phyloP scores from a whole-genome alignment of 2,113 vertebrate genomes.

The Xiphorhynchus elegans region DNA sequence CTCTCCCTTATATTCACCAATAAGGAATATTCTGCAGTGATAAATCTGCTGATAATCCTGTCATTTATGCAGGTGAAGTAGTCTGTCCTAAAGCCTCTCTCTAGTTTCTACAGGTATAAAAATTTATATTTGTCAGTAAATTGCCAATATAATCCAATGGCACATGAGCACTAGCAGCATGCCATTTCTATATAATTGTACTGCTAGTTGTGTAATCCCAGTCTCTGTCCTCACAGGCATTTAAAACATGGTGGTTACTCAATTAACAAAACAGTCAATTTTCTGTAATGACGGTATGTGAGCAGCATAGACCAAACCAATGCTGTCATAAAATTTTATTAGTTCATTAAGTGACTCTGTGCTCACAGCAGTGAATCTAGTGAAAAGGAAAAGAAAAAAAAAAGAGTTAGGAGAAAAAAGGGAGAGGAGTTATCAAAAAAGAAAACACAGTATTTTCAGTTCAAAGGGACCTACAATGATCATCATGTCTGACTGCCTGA shows the following conservation, averaged over 20 bases:
- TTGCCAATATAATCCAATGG: not conserved
- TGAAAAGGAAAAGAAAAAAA: not conserved
- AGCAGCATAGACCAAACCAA: not conserved
- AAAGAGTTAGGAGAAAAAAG: not conserved
- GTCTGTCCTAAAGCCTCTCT: not conserved
- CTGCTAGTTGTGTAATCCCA: not conserved
- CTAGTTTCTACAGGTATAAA: not conserved
- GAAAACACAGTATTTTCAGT: not conserved
- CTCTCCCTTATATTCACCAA: not conserved
- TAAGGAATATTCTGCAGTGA: not conserved
- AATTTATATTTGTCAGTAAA: not conserved
- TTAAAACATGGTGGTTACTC: not conserved
- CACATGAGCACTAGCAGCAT: accelerated
- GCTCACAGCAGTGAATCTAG: not conserved
- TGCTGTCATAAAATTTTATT: not conserved
- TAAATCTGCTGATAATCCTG: not conserved
- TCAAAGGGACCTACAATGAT: accelerated
- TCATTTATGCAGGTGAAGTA: not conserved
- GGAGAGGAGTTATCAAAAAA: not conserved
- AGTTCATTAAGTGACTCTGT: not conserved
- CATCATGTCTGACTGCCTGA: not conserved
- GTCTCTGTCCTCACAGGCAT: not conserved
- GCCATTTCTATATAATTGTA: not conserved
- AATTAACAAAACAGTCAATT: not conserved
- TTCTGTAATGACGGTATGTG: not conserved